Percentiles rank a stretch among this genome's conserved stretches.
phyloP scores from a whole-genome alignment of 2,888 invertebrate genomes.

The Lycocerus yunnanus region DNA sequence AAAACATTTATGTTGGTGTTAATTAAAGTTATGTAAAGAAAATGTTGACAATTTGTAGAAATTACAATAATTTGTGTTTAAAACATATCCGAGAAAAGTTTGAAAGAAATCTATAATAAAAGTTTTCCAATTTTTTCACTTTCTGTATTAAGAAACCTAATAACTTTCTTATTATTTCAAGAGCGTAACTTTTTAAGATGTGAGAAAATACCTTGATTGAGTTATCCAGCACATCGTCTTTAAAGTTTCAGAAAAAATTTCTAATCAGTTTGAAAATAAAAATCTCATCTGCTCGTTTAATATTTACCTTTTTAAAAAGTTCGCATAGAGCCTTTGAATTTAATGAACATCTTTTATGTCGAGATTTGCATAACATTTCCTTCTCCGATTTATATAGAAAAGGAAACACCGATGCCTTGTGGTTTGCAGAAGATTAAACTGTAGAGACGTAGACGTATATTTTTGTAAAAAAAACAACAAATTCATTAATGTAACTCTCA shows the following conservation, averaged over 20 bases:
- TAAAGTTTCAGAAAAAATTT: constrained; percentile 7
- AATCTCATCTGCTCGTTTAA: constrained; percentile 44
- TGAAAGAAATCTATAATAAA: constrained; percentile 17
- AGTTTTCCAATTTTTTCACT: constrained; percentile 28
- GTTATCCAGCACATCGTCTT: constrained; percentile 6
- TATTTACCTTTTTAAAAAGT: constrained; percentile 47
- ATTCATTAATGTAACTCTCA: constrained; percentile 20
- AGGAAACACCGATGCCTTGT: constrained; percentile 4
- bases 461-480: constrained; percentile 13
- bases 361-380: constrained; percentile 49
- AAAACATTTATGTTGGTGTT: not conserved
- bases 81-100: not conserved
- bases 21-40: not conserved
- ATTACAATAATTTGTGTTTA: not conserved
- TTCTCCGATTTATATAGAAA: constrained; percentile 45
- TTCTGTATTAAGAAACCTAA: constrained; percentile 12
- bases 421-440: not conserved
- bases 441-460: not conserved
- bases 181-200: constrained; percentile 27
- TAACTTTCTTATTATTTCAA: constrained; percentile 30
- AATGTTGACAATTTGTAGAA: not conserved
- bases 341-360: constrained; percentile 51
- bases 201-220: constrained; percentile 28
- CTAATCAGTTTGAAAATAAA: constrained; percentile 35
- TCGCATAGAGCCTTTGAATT: constrained; percentile 46